Base-by-base conservation (phyloP, 1,140 invertebrate genomes). In the Littorina saxatilis region DNA sequence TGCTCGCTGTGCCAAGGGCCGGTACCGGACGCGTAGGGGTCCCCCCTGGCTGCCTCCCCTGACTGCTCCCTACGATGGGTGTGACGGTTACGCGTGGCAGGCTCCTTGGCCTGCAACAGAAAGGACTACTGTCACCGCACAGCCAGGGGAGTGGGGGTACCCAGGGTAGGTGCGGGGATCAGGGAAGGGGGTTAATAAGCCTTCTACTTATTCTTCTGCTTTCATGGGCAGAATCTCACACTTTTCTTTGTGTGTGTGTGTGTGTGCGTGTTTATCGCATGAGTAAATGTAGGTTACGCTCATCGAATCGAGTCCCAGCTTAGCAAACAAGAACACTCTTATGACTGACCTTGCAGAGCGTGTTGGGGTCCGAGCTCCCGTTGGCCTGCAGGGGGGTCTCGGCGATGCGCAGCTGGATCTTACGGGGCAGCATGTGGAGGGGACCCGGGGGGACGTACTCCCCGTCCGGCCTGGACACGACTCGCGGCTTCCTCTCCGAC, bases 361-460 rank as follows among this genome's bases (percentile, higher is more conserved):
- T 27, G 37, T 50, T n/a, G 23, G 70, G 43, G 40, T 73, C 40
- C 29, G 23, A 23, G n/a, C 23, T 17, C 58, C n/a, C 27, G 7
- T 47, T 5, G 7, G 43, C 43, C 66, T 39, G 37, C 20, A 50
- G 23, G 23, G 40, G 40, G 40, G 9, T 9, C 70, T 73, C 70
- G 20, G 70, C 43, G 23, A 73, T 29, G n/a, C 70, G 70, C 29
- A 73, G 39, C 70, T 73, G 70, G 70, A 73, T 73, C 70, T 73
- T 73, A n/a, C 27, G 20, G 5, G 70, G 70, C 70, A 73, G 43
- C 27, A 32, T 47, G 29, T 68, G 63, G 23, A 23, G 15, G 20
- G 68, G 37, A 32, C n/a, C 9, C 35, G 40, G 2, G 9, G 20
- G 37, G 40, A 43, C 40, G 66, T 17, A 32, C 66, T 73, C 70